Percentiles rank a stretch among this genome's conserved stretches.
These are phyloP conservation scores for Lerema accius DNA, from an alignment of 1,140 invertebrate genomes.

Conservation along the genomic window DNA sequence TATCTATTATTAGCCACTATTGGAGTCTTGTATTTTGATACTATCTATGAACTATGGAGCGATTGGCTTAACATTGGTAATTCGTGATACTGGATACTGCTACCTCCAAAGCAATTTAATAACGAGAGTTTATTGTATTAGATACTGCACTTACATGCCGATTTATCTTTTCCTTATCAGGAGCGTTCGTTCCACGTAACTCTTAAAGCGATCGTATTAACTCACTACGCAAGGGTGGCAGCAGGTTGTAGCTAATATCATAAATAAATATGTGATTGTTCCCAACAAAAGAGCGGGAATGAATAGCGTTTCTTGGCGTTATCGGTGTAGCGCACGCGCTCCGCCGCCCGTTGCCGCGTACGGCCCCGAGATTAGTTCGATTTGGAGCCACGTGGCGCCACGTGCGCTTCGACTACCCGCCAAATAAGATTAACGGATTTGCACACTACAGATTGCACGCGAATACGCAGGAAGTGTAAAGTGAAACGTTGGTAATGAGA, in stretches of 20 bases:
- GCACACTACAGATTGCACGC: conserved; percentile 82
- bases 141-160: neutral
- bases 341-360: conserved; percentile 71
- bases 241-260: conserved; percentile 77
- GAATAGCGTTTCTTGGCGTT: conserved; percentile 80
- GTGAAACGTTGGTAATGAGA: conserved; percentile 79
- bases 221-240: conserved; percentile 59
- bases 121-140: neutral
- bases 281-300: conserved; percentile 78
- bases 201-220: conserved; percentile 35
- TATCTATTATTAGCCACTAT: too few relatives aligned
- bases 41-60: too few relatives aligned
- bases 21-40: too few relatives aligned
- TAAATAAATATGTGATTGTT: conserved; percentile 82
- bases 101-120: too few relatives aligned
- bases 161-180: neutral
- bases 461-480: conserved; percentile 80
- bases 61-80: too few relatives aligned
- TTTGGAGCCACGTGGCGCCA: conserved; percentile 78
- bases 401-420: conserved; percentile 70
- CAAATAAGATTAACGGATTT: conserved; percentile 82
- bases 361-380: conserved; percentile 77
- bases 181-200: neutral
- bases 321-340: conserved; percentile 75
- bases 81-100: too few relatives aligned